Evolutionary conservation across 2,113 vertebrate species (phyloP).

Genomic region (Hyla sarda): DNA sequence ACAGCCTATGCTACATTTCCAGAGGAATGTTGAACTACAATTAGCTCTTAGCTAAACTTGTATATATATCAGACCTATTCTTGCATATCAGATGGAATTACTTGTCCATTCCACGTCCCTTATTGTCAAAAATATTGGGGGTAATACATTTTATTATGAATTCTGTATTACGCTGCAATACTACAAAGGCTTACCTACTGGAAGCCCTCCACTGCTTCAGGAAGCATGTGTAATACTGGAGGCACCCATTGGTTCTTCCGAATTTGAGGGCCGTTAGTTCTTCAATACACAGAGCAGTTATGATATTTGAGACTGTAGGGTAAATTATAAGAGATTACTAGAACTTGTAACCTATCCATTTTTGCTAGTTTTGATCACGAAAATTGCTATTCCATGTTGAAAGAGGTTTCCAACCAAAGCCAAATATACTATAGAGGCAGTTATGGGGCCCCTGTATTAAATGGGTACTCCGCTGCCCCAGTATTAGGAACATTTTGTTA

Average conservation of each 20-base stretch:
- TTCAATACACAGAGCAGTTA: not conserved
- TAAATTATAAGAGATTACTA: not conserved
- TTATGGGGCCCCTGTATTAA: not conserved
- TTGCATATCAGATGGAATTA: slow-evolving; percentile 12
- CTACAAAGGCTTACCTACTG: slow-evolving; percentile 21
- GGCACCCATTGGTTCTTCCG: not conserved
- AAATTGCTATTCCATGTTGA: not conserved
- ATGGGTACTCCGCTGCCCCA: too few relatives aligned
- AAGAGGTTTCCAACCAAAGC: not conserved
- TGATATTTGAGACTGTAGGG: not conserved
- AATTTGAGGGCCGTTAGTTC: not conserved
- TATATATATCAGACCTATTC: slow-evolving; percentile 41
- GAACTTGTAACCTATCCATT: not conserved
- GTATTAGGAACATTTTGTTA: too few relatives aligned
- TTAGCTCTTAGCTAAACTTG: slow-evolving; percentile 5
- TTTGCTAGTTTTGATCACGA: not conserved
- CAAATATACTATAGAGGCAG: not conserved
- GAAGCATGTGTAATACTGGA: not conserved
- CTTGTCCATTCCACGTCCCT: slow-evolving; percentile 18
- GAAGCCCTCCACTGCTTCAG: not conserved
- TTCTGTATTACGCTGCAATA: slow-evolving; percentile 28
- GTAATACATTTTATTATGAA: not conserved
- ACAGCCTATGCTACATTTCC: slow-evolving; percentile 23
- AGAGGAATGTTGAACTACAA: slow-evolving; percentile 5
- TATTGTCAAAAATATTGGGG: not conserved